phyloP scores from a whole-genome alignment of 2,888 invertebrate species.

The Brenthis ino region DNA sequence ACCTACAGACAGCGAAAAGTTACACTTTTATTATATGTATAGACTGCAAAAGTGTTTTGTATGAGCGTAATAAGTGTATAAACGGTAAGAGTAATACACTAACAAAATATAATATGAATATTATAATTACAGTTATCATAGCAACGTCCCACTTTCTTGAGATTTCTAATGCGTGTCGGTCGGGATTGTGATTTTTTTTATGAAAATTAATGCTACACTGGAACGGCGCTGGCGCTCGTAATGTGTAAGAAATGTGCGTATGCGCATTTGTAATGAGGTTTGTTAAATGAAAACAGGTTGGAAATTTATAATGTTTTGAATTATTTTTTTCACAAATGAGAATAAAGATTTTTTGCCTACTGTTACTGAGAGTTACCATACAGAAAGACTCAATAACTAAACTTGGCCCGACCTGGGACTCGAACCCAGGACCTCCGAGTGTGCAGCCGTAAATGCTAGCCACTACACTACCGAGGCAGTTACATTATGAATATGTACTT shows the following conservation, averaged over 20 bases:
- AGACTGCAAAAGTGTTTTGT: neutral
- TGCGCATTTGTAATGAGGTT: conserved; percentile 24
- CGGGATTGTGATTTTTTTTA: conserved; percentile 42
- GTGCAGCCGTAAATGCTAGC: no score
- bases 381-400: no score
- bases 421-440: no score
- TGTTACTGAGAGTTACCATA: no score
- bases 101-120: conserved; percentile 28
- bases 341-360: no score
- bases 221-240: conserved; percentile 41
- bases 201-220: conserved; percentile 48
- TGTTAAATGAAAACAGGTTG: conserved; percentile 10
- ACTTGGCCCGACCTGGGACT: no score
- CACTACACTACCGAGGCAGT: no score
- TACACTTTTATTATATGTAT: no score
- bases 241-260: conserved; percentile 41
- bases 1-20: no score
- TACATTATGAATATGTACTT: no score
- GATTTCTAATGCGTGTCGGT: conserved; percentile 40
- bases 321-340: no score
- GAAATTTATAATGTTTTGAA: neutral
- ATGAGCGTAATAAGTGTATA: conserved; percentile 5
- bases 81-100: conserved; percentile 22
- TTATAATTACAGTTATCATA: conserved; percentile 40
- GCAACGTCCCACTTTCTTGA: conserved; percentile 40